Base-by-base conservation (phyloP, 1,140 invertebrate species). In the Lanistes nyassanus region DNA sequence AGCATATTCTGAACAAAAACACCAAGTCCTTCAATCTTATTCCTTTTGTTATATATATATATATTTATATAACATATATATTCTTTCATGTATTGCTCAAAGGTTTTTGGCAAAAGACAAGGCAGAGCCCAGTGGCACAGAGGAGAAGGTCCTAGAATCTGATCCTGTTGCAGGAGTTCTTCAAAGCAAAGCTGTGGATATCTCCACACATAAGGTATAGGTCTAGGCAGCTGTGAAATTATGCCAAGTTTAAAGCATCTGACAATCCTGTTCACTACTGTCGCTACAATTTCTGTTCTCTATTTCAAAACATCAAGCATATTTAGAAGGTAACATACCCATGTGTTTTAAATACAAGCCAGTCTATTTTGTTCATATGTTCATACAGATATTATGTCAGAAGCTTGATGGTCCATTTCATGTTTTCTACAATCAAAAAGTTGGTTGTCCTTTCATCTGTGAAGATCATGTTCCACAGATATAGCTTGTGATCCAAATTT, bases 91-190 rank as follows among this genome's bases (percentile, higher is more conserved):
- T 29, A 19, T 31, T 65, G 5, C 11, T 37, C 0, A n/a, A 26
- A 70, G 68, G 68, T 70, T 56, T 51, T 36, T 34, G 9, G 56
- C 31, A 51, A 51, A 51, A 29, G 26, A 23, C 3, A 21, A 42
- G 11, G 34, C 66, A 51, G 66, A 19, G n/a, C 39, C 66, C 4
- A 31, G 26, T 29, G 37, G 55, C 29, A 55, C 19, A 16, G 13
- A 23, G 2, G 42, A 47, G 51, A 72, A 72, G 29, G 55, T 26
- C 3, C 55, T 26, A 39, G 53, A 72, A 16, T 0, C 36, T 4
- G 70, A 72, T 42, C 70, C 70, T 16, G 70, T 72, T n/a, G 29
- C 37, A n/a, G 56, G 70, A 2, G 53, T 58, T 36, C 70, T 72
- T 55, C 56, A 72, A 7, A 37, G 56, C 34, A 72, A 36, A 26